Evolutionary conservation across 2,113 vertebrate species (phyloP).

Genomic region (Synchiropus splendidus): DNA sequence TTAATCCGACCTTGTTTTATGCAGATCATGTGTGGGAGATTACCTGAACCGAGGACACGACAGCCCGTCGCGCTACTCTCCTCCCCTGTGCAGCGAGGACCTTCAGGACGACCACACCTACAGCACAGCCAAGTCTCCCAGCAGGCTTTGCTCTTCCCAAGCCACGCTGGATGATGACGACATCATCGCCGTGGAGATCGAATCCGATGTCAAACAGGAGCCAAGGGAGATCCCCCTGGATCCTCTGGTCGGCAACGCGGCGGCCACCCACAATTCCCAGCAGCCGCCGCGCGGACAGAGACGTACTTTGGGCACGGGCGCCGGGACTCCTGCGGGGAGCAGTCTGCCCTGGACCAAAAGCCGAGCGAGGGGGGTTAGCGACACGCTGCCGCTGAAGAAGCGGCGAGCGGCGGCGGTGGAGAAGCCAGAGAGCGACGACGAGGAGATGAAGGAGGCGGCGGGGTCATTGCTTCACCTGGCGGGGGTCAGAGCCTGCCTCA

Average conservation of each 20-base stretch:
- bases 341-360: slow-evolving; percentile 87
- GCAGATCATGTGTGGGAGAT: slow-evolving; percentile 68
- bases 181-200: slow-evolving; percentile 66
- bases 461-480: slow-evolving; percentile 95
- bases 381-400: slow-evolving; percentile 97
- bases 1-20: slow-evolving; percentile 9
- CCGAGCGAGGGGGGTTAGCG: slow-evolving; percentile 75
- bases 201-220: slow-evolving; percentile 73
- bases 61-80: slow-evolving; percentile 78
- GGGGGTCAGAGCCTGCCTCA: slow-evolving; percentile 95
- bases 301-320: slow-evolving; percentile 41
- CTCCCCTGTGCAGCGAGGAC: slow-evolving; percentile 79
- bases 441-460: slow-evolving; percentile 99
- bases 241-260: slow-evolving; percentile 50
- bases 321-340: slow-evolving; percentile 62
- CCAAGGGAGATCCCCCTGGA: slow-evolving; percentile 83
- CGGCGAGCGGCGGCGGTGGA: slow-evolving; percentile 78
- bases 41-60: slow-evolving; percentile 80
- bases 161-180: slow-evolving; percentile 71
- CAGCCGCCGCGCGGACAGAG: slow-evolving; percentile 68
- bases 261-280: slow-evolving; percentile 74
- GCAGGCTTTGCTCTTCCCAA: slow-evolving; percentile 58
- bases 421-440: slow-evolving; percentile 92
- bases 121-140: slow-evolving; percentile 84
- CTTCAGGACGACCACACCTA: slow-evolving; percentile 95